Evolutionary conservation across 2,888 invertebrate genomes (phyloP), one percentile per base, ranked within the genome.

Genomic region (Pristionchus entomophagus): DNA sequence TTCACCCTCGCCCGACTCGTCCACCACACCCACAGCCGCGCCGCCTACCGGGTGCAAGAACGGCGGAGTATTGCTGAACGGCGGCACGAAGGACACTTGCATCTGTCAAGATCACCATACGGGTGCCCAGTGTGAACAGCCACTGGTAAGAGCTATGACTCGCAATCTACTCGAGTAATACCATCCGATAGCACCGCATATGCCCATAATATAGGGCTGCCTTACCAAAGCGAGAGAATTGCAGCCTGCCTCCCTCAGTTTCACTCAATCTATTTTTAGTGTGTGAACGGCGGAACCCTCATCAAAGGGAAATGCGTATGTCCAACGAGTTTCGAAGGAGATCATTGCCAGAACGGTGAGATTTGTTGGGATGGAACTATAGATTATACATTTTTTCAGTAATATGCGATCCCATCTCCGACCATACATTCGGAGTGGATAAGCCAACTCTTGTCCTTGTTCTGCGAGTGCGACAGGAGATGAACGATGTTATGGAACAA

Each of bases 241-340:
- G n/a, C n/a, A n/a, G n/a, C n/a, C n/a, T n/a, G n/a, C n/a, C n/a
- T n/a, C n/a, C n/a, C n/a, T n/a, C n/a, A n/a, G n/a, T n/a, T n/a
- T n/a, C n/a, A n/a, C n/a, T n/a, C n/a, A n/a, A 45, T 10, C 45
- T 10, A 6, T 6, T 45, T 77, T 49, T 32, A 80, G 80, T 80
- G 80, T 32, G 29, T 80, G 51, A 80, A 80, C 35, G 80, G 80
- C 10, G 80, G 80, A 51, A 80, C 80, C 26, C 80, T 80, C 17
- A 10, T 32, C 32, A 6, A 38, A 22, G 77, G 45, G 8, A 49
- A 80, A 22, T 80, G 80, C 26, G 19, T 51, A 8, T 80, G 80
- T 51, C 49, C 26, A 2, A 80, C 26, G 10, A 51, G 80, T 19
- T 80, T 51, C 53, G 53, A 49, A 17, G 80, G 80, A 49, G 17